Conservation (phyloP, 2,797 vertebrate genomes). For the Bradypodion ventrale region DNA sequence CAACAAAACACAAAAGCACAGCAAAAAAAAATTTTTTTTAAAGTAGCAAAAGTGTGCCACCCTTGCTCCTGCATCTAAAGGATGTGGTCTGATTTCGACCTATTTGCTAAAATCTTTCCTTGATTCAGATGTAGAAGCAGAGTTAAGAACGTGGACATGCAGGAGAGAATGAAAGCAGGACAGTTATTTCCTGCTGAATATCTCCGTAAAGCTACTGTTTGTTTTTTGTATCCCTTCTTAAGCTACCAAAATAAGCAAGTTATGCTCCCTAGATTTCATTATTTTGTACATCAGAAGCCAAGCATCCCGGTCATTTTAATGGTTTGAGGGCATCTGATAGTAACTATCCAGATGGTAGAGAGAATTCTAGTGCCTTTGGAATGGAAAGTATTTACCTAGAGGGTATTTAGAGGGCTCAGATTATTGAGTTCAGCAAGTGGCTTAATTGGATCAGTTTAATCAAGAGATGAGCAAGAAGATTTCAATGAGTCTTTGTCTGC, state of each 20-base stretch:
- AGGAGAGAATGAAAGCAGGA: not conserved
- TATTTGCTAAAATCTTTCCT: not conserved
- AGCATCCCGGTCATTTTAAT: conserved; percentile 51
- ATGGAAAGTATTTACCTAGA: conserved; percentile 75
- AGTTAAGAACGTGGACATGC: not conserved
- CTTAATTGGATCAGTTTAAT: conserved; percentile 81
- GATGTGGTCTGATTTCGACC: not conserved
- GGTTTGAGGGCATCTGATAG: conserved; percentile 40
- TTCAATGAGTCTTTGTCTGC: conserved; percentile 40
- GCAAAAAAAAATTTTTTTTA: too few relatives aligned
- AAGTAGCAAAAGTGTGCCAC: too few relatives aligned
- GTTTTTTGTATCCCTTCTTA: not conserved
- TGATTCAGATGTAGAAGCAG: not conserved
- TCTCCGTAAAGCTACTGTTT: not conserved
- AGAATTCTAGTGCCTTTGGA: conserved; percentile 59
- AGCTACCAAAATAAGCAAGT: not conserved
- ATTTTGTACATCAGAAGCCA: not conserved
- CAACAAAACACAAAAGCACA: too few relatives aligned
- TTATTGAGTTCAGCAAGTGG: conserved; percentile 69
- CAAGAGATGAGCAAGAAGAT: conserved; percentile 56
- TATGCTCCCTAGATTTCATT: not conserved
- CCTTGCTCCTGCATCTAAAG: too few relatives aligned
- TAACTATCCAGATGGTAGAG: conserved; percentile 63
- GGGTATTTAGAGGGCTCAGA: conserved; percentile 63
- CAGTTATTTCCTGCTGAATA: not conserved